phyloP scores from a whole-genome alignment of 1,140 invertebrate genomes.

The Caenorhabditis remanei region DNA sequence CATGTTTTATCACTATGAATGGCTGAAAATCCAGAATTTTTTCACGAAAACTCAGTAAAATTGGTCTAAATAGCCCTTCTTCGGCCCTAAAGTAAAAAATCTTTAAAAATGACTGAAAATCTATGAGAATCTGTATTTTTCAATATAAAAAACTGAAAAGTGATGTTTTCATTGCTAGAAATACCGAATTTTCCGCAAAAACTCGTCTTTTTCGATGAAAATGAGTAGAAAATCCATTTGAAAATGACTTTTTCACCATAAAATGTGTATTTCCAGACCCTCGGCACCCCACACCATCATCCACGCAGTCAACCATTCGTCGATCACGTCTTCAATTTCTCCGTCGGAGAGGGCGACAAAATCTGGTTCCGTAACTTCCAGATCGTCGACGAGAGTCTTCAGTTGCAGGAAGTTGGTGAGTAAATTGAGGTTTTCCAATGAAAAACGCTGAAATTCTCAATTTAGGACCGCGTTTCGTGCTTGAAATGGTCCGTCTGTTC shows the following conservation, averaged over 20 bases:
- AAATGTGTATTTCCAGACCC: constrained; percentile 83
- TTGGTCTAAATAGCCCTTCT: too few relatives aligned
- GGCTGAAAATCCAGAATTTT: too few relatives aligned
- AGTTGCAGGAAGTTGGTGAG: constrained; percentile 90
- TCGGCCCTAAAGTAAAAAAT: too few relatives aligned
- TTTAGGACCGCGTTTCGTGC: constrained; percentile 89
- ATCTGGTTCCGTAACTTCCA: constrained; percentile 99
- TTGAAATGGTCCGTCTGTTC: constrained; percentile 94
- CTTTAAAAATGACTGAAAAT: too few relatives aligned
- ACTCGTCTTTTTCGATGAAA: too few relatives aligned
- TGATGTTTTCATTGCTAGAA: too few relatives aligned
- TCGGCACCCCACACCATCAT: constrained; percentile 93
- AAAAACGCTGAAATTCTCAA: constrained; percentile 33
- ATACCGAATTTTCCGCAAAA: constrained; percentile 34
- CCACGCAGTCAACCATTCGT: constrained; percentile 99
- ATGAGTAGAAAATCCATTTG: not conserved
- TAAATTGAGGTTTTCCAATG: not conserved
- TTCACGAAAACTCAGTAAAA: too few relatives aligned
- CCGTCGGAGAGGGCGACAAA: constrained; percentile 87
- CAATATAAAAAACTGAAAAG: too few relatives aligned
- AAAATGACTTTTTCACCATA: not conserved
- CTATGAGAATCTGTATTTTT: too few relatives aligned
- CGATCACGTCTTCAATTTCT: constrained; percentile 96
- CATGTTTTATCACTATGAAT: too few relatives aligned
- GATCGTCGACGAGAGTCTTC: constrained; percentile 94